phyloP scores from a whole-genome alignment of 1,140 invertebrate genomes.

The Fragariocoptes setiger region DNA sequence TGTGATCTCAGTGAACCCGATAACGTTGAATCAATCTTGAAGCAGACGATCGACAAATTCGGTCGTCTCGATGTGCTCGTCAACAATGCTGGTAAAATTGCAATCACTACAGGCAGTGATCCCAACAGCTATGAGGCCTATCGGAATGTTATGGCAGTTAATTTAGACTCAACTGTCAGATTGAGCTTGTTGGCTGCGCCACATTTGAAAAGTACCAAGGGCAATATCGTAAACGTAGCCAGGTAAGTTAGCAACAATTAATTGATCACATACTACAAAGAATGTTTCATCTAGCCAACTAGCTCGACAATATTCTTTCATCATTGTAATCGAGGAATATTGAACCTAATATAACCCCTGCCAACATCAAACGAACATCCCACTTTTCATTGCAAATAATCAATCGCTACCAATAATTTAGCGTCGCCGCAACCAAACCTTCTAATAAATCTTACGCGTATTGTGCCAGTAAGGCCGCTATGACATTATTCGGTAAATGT shows the following conservation, averaged over 20 bases:
- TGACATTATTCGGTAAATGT: constrained; percentile 17
- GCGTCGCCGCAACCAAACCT: background rate
- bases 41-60: background rate
- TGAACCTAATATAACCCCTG: too few species aligned
- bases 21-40: background rate
- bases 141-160: background rate
- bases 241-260: too few species aligned
- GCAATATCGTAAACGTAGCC: background rate
- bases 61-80: background rate
- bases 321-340: too few species aligned
- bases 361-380: too few species aligned
- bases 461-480: constrained; percentile 16
- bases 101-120: background rate
- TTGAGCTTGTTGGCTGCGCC: background rate
- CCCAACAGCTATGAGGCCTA: background rate
- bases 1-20: background rate
- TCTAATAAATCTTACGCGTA: constrained; percentile 11
- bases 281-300: too few species aligned
- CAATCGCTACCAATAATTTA: too few species aligned
- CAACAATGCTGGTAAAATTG: background rate
- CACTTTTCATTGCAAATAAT: too few species aligned
- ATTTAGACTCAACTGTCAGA: background rate
- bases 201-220: background rate
- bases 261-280: too few species aligned
- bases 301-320: too few species aligned